Conservation (phyloP, 2,888 invertebrate species). For the Gymnosoma rotundatum region DNA sequence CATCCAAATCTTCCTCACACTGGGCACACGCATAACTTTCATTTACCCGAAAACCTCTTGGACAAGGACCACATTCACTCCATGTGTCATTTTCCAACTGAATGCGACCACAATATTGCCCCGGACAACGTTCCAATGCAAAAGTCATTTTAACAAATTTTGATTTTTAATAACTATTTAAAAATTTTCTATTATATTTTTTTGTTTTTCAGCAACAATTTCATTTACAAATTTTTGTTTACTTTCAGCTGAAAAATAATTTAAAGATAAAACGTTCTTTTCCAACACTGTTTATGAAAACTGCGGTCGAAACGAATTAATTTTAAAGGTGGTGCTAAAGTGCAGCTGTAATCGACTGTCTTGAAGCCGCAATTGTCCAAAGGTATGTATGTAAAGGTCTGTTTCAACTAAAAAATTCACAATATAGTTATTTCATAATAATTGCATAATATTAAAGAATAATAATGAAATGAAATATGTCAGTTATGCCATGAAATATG, state of each 20-base stretch:
- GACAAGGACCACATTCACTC: constrained; percentile 93
- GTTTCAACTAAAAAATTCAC: no score
- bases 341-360: no score
- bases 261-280: neutral
- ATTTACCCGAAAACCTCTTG: constrained; percentile 89
- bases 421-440: no score
- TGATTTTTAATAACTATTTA: neutral
- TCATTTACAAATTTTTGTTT: constrained; percentile 30
- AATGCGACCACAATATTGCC: constrained; percentile 84
- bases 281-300: constrained; percentile 12
- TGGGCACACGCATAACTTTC: constrained; percentile 88
- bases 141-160: constrained; percentile 31
- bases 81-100: constrained; percentile 86
- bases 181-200: neutral
- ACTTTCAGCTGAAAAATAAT: constrained; percentile 24
- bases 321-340: no score
- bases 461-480: no score
- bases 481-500: no score
- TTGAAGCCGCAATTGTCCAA: no score
- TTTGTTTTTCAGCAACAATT: neutral
- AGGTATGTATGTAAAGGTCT: no score
- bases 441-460: no score
- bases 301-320: no score
- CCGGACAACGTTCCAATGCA: constrained; percentile 75
- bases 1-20: constrained; percentile 88